Percentiles rank a stretch among this genome's conserved stretches.
phyloP scores from a whole-genome alignment of 2,888 invertebrate species.

The Lithodes maja region DNA sequence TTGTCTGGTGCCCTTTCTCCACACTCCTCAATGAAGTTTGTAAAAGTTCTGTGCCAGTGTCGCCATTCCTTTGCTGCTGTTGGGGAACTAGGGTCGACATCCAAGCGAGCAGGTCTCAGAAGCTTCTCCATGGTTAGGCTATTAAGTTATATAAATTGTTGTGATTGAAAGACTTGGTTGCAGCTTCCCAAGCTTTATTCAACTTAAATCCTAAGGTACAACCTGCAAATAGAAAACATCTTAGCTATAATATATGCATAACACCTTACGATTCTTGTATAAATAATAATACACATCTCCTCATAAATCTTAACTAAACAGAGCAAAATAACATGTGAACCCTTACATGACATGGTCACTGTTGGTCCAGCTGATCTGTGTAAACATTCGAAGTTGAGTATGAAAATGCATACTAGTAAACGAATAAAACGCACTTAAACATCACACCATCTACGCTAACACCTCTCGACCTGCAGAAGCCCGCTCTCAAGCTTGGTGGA shows the following conservation, averaged over 20 bases:
- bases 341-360: background rate
- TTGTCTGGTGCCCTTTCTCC: no score
- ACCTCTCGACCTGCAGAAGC: no score
- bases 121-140: background rate
- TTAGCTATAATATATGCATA: no score
- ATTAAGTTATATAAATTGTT: background rate
- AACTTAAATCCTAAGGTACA: background rate
- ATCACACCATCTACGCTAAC: no score
- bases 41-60: background rate
- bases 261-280: no score
- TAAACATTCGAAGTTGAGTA: no score
- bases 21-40: no score
- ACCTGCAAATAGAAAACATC: background rate
- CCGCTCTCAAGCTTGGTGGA: no score
- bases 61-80: background rate
- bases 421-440: no score
- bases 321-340: background rate
- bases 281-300: no score
- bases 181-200: background rate
- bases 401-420: no score
- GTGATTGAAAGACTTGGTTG: background rate
- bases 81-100: background rate
- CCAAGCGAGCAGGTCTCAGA: background rate
- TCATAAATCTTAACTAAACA: no score
- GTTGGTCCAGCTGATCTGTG: background rate